Percentiles rank a stretch among this genome's conserved stretches.
These are phyloP conservation scores for Saguinus imperator DNA, from an alignment of 2,113 vertebrate species.

Conservation along the genomic window DNA sequence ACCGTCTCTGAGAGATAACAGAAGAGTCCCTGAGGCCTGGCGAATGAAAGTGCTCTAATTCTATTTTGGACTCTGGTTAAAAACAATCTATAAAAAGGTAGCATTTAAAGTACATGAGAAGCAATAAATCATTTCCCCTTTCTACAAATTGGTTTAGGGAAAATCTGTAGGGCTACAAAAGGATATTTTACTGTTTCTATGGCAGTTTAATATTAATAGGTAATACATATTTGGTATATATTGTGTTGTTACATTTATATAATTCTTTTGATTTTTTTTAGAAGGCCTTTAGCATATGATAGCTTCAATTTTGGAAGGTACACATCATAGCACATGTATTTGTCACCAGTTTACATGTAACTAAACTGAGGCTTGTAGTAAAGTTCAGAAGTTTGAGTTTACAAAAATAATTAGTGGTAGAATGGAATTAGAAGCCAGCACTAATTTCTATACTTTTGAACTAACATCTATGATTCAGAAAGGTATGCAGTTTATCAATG, in stretches of 20 bases:
- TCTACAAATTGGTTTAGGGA: slow-evolving; percentile 41
- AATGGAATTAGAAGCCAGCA: neutral
- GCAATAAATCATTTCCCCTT: neutral
- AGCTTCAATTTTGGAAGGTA: neutral
- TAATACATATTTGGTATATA: neutral
- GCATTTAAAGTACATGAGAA: neutral
- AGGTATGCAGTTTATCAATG: neutral
- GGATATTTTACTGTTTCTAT: neutral
- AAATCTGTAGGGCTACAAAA: neutral
- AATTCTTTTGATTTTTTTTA: neutral
- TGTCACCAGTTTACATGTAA: neutral
- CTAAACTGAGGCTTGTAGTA: neutral
- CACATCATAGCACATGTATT: neutral
- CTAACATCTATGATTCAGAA: neutral
- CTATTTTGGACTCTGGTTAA: slow-evolving; percentile 34
- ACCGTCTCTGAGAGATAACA: neutral
- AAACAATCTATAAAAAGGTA: neutral
- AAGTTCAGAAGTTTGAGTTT: neutral
- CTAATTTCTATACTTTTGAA: neutral
- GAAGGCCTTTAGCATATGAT: neutral
- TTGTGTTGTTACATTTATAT: neutral
- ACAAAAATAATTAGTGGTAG: neutral
- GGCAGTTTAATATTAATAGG: neutral
- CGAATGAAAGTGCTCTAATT: slow-evolving; percentile 11
- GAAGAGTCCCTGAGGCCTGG: slow-evolving; percentile 9